Conservation (phyloP, 2,797 vertebrate genomes). For the Rousettus madagascariensis region DNA sequence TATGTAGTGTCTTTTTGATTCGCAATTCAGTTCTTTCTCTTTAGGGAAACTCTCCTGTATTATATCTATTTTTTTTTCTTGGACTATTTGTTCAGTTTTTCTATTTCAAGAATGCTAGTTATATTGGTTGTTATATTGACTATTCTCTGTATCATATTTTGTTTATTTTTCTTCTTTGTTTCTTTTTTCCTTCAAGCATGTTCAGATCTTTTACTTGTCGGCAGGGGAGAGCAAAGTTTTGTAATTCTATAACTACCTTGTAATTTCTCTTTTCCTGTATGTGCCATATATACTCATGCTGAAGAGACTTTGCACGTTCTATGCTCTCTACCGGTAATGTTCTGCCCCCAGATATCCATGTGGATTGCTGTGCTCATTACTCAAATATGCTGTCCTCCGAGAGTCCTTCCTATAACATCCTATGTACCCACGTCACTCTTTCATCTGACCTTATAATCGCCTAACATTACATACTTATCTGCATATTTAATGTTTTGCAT, state of each 20-base stretch:
- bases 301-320: background rate
- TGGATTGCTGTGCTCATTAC: background rate
- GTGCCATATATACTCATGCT: rapidly evolving
- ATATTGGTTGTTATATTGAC: background rate
- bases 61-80: background rate
- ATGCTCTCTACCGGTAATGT: background rate
- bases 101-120: background rate
- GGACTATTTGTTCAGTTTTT: background rate
- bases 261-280: background rate
- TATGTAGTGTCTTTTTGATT: background rate
- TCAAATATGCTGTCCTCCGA: background rate
- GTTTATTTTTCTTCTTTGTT: background rate
- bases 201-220: background rate
- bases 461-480: background rate
- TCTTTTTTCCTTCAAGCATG: background rate
- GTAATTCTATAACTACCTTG: background rate
- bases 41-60: background rate
- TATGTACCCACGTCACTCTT: background rate
- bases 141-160: background rate
- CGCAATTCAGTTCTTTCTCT: background rate
- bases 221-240: background rate
- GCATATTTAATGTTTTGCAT: background rate
- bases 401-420: background rate
- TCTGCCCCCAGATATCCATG: background rate
- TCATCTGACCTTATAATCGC: background rate